Base-by-base conservation (phyloP, 1,140 invertebrate species). In the Philopotamus ludificatus region DNA sequence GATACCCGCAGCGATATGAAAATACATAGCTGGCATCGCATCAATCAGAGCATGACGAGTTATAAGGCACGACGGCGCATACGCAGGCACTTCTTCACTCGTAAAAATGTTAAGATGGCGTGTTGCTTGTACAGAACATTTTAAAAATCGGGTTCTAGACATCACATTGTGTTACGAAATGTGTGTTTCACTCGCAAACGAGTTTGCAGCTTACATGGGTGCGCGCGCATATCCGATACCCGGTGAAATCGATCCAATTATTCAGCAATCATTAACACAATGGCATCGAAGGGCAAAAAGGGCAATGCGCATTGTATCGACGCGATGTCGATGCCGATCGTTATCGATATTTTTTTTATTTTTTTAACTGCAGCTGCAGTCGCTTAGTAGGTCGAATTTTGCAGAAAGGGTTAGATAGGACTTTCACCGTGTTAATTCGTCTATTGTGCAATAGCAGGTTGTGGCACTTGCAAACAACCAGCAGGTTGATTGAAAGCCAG, bases 401-500 rank as follows among this genome's bases (percentile, higher is more conserved):
- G n/a, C n/a, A 34, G 12, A 34, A 7, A 34, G 28, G 28, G 28
- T 34, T 4, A 34, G 4, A 34, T 7, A 34, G 12, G 12, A 34
- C 12, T 12, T 34, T 12, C 4, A 34, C 12, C 4, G 28, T 4
- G 28, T 12, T 34, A 34, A 34, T n/a, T n/a, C n/a, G 12, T 7
- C 4, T 34, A 12, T 34, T 34, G 28, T 12, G 28, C 28, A 34
- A 34, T 34, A 34, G 28, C 12, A 7, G 12, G 4, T 12, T 34
- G 12, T 7, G 4, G 12, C 4, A 34, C n/a, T n/a, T n/a, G 12
- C 28, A 34, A 34, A 7, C 4, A 12, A 7, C 4, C 12, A 12
- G 12, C 28, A 34, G 28, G 28, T 42, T 57, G 54, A 57, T 57
- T 28, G 54, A 57, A 42, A 57, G 54, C 39, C 54, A 21, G 34